Percentiles rank a stretch among this genome's conserved stretches.
phyloP scores from a whole-genome alignment of 2,797 vertebrate genomes.

The Darevskia mixta region DNA sequence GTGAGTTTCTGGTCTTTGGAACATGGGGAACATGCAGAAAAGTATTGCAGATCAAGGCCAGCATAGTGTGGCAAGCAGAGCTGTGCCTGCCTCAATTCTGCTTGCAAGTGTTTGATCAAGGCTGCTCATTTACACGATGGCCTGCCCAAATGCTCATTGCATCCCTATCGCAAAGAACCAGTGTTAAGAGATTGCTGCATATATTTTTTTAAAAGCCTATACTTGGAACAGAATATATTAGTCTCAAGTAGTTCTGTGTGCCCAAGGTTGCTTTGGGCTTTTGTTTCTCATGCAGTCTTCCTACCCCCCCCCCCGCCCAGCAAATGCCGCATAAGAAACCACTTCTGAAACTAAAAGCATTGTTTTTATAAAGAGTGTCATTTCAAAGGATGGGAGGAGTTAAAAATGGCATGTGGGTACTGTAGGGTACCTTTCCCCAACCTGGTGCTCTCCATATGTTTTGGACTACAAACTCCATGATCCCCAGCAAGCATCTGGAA shows the following conservation, averaged over 20 bases:
- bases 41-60: too few relatives aligned
- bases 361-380: not conserved
- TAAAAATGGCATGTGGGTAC: not conserved
- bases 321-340: not conserved
- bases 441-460: too few relatives aligned
- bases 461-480: not conserved
- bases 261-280: not conserved
- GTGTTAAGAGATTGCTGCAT: not conserved
- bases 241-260: too few relatives aligned
- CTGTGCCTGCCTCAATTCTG: not conserved
- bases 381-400: not conserved
- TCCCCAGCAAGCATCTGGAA: not conserved
- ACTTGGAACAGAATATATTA: not conserved
- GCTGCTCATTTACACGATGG: not conserved
- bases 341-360: not conserved
- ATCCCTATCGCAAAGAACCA: not conserved
- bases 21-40: too few relatives aligned
- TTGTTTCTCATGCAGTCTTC: not conserved
- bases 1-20: not conserved
- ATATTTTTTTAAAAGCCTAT: too few relatives aligned
- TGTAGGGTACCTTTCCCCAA: too few relatives aligned
- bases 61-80: not conserved
- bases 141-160: too few relatives aligned
- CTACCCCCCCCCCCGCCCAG: not conserved
- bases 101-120: not conserved